Conservation (phyloP, 2,113 vertebrate genomes). For the Xenotilapia leptura region DNA sequence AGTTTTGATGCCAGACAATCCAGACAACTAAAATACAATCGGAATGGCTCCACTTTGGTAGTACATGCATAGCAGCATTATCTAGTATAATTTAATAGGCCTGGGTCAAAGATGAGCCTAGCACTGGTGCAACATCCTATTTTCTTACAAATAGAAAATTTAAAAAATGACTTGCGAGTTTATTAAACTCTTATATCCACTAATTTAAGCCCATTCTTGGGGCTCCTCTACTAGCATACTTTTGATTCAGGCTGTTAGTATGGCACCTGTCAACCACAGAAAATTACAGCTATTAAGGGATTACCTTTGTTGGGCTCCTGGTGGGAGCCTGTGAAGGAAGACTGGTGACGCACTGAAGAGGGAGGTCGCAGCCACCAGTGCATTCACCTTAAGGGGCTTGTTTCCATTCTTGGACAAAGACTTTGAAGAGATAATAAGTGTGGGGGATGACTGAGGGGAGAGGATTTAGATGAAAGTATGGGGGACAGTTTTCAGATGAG, state of each 20-base stretch:
- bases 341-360: background rate
- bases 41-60: background rate
- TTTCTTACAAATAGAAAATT: background rate
- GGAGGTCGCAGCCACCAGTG: background rate
- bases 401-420: constrained; percentile 32
- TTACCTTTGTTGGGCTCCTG: constrained; percentile 39
- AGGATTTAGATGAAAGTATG: background rate
- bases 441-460: background rate
- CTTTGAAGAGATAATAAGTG: constrained; percentile 29
- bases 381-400: constrained; percentile 43
- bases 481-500: background rate
- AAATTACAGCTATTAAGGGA: constrained; percentile 53
- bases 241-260: background rate
- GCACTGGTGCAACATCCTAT: background rate
- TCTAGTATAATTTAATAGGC: background rate
- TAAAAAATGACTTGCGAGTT: background rate
- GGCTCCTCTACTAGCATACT: background rate
- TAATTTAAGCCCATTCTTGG: background rate
- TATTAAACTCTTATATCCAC: background rate
- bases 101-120: background rate
- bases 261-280: constrained; percentile 38
- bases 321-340: background rate
- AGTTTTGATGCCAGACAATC: background rate
- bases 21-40: background rate
- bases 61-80: background rate